Evolutionary conservation across 2,113 vertebrate genomes (phyloP).

Genomic region (Hippocampus comes): DNA sequence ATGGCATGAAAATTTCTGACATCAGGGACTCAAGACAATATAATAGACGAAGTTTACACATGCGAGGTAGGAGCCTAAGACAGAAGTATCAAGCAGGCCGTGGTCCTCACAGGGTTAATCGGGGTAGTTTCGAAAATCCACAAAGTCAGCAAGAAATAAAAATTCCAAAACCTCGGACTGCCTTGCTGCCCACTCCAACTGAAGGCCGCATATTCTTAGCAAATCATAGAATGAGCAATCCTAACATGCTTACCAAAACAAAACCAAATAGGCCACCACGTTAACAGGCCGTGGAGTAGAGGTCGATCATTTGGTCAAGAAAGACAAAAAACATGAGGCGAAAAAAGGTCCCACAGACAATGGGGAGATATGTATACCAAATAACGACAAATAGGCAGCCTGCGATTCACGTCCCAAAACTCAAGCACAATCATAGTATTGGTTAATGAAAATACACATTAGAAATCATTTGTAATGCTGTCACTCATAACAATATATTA

Average conservation of each 20-base stretch:
- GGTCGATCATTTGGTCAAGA: constrained; percentile 58
- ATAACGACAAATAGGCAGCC: constrained; percentile 44
- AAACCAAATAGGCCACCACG: constrained; percentile 14
- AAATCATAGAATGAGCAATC: constrained; percentile 59
- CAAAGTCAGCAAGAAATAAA: constrained; percentile 63
- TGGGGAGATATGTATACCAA: constrained; percentile 23
- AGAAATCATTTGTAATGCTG: constrained; percentile 8
- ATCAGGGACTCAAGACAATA: background rate
- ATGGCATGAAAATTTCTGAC: background rate
- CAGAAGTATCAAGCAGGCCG: background rate
- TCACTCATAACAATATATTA: background rate
- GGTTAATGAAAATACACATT: constrained; percentile 58
- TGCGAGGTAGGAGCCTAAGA: constrained; percentile 5
- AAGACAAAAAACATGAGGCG: constrained; percentile 49
- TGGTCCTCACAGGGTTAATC: constrained; percentile 41
- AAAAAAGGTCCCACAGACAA: constrained; percentile 38
- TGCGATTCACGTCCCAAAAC: constrained; percentile 20
- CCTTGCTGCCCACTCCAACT: constrained; percentile 82
- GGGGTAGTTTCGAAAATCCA: constrained; percentile 67
- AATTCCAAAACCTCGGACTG: constrained; percentile 68
- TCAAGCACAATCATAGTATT: background rate
- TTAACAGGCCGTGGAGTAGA: constrained; percentile 30
- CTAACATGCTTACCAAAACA: constrained; percentile 53
- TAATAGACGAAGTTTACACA: background rate
- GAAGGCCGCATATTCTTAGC: constrained; percentile 60